These are phyloP conservation scores for Papilio polytes DNA, from an alignment of 1,140 invertebrate genomes.

Conservation along the genomic window DNA sequence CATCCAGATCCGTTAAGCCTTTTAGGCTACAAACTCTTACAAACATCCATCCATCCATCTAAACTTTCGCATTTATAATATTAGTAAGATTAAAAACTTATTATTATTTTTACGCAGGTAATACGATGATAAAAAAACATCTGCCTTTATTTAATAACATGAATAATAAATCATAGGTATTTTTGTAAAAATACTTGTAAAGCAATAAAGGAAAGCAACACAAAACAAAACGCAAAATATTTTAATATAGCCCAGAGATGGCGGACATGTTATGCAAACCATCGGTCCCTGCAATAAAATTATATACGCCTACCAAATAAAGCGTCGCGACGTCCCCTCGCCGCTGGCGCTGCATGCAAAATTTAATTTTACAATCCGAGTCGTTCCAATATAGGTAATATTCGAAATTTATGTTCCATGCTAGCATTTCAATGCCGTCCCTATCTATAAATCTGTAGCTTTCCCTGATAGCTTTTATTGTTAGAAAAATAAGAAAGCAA, in stretches of 20 bases:
- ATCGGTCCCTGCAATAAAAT: constrained; percentile 83
- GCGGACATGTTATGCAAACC: constrained; percentile 76
- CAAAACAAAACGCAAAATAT: constrained; percentile 48
- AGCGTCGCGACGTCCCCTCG: constrained; percentile 65
- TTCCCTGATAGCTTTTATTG: constrained; percentile 50
- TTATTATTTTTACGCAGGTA: neutral
- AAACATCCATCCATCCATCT: too few species aligned
- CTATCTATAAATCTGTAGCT: constrained; percentile 67
- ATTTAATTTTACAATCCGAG: constrained; percentile 82
- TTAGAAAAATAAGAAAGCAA: constrained; percentile 17
- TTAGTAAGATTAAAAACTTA: neutral
- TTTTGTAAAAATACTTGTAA: constrained; percentile 2
- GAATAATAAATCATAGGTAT: constrained; percentile 3
- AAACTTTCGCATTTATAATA: too few species aligned
- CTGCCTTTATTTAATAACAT: constrained; percentile 6
- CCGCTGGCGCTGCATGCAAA: constrained; percentile 76
- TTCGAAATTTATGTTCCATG: constrained; percentile 82
- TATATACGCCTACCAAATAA: constrained; percentile 84
- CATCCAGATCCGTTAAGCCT: too few species aligned
- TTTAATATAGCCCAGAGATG: constrained; percentile 63
- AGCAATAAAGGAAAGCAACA: neutral
- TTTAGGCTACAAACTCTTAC: too few species aligned
- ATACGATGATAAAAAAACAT: neutral
- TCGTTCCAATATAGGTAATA: constrained; percentile 83
- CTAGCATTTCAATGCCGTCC: constrained; percentile 76